These are phyloP conservation scores for Myotis lucifugus DNA, from an alignment of 2,113 vertebrate genomes.

Conservation along the genomic window DNA sequence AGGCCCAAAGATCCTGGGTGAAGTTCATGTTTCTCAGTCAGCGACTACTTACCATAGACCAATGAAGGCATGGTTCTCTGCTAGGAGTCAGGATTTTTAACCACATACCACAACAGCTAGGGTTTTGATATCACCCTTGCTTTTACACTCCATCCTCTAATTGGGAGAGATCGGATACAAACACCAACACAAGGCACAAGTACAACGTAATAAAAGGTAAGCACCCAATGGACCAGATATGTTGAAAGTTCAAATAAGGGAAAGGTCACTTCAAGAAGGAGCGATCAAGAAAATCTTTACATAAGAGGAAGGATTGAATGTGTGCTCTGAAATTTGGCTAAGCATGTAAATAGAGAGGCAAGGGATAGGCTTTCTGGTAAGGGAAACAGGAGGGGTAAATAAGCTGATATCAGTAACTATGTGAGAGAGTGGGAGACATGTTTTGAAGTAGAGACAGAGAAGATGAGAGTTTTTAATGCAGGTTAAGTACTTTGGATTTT, in stretches of 20 bases:
- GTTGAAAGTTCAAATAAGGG: neutral
- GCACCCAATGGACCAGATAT: neutral
- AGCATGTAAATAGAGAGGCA: neutral
- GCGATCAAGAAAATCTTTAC: neutral
- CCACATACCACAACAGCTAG: neutral
- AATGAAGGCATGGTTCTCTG: neutral
- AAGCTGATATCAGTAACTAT: neutral
- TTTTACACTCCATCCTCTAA: neutral
- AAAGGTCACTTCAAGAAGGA: neutral
- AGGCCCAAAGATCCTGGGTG: neutral
- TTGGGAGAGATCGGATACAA: neutral
- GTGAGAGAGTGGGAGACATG: neutral
- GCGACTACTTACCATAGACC: neutral
- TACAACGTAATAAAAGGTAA: neutral
- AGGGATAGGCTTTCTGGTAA: neutral
- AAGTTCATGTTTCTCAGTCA: neutral
- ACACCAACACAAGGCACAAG: neutral
- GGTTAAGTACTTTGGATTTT: neutral
- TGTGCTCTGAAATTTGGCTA: neutral
- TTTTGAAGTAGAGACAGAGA: neutral
- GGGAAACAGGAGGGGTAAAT: neutral
- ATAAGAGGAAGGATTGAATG: neutral
- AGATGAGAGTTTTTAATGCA: neutral
- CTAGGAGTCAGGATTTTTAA: neutral
- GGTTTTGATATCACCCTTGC: neutral